These are phyloP conservation scores for Glandiceps talaboti DNA, from an alignment of 53 echinoderm and acorn worm genomes.

Conservation along the genomic window DNA sequence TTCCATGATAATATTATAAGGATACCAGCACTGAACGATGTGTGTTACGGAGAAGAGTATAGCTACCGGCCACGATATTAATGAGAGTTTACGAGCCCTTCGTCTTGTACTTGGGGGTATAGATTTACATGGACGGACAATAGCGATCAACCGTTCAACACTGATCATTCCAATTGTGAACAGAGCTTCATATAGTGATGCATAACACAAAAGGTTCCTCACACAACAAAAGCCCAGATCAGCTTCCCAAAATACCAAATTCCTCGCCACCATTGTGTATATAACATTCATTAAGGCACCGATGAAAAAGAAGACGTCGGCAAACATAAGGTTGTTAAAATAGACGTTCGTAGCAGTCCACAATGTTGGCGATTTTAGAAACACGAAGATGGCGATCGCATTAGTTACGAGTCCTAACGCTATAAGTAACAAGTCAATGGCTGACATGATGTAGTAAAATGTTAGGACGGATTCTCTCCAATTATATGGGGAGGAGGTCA, in stretches of 20 bases:
- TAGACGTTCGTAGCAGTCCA: background rate
- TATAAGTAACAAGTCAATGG: background rate
- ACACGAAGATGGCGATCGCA: background rate
- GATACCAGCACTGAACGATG: background rate
- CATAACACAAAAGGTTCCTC: background rate
- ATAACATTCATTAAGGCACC: background rate
- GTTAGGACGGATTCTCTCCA: background rate
- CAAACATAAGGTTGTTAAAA: background rate
- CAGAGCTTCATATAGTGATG: background rate
- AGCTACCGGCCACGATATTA: background rate
- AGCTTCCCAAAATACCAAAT: background rate
- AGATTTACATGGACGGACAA: background rate
- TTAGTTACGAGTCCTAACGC: background rate
- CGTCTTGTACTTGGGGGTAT: background rate
- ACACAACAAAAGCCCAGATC: background rate
- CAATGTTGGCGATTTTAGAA: background rate
- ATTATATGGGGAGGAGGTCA: background rate
- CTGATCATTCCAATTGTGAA: background rate
- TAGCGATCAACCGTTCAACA: background rate
- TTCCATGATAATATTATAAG: background rate
- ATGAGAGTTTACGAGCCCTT: background rate
- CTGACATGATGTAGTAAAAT: background rate
- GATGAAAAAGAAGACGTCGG: background rate
- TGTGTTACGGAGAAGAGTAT: background rate
- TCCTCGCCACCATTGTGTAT: background rate